Percentiles rank a stretch among this genome's conserved stretches.
phyloP scores from a whole-genome alignment of 2,113 vertebrate species.

The Caracal caracal region DNA sequence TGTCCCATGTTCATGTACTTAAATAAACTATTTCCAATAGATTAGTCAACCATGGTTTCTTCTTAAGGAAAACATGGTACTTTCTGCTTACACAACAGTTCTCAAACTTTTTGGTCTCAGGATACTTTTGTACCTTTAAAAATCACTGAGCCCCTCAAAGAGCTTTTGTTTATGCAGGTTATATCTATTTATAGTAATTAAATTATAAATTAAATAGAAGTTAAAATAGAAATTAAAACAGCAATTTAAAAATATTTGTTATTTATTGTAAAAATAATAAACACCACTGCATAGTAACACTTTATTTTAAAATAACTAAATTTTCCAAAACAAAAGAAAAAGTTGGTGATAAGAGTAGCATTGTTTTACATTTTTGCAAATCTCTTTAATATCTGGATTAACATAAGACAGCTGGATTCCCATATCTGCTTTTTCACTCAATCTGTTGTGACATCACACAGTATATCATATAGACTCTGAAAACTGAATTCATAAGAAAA shows the following conservation, averaged over 20 bases:
- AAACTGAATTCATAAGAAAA: neutral
- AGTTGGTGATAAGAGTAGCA: neutral
- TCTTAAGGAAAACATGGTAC: neutral
- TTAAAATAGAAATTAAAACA: slow-evolving; percentile 39
- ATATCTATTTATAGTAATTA: neutral
- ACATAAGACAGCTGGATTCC: slow-evolving; percentile 3
- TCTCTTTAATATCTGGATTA: neutral
- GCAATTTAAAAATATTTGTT: neutral
- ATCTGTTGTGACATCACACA: neutral
- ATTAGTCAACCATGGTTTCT: neutral
- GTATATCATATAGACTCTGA: neutral
- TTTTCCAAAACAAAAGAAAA: slow-evolving; percentile 24
- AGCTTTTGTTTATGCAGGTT: neutral
- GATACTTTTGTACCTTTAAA: neutral
- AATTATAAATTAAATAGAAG: too few relatives aligned
- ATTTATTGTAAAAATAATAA: slow-evolving; percentile 33
- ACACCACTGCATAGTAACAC: neutral
- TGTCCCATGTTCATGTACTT: neutral
- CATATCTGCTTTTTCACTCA: neutral
- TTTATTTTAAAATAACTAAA: neutral
- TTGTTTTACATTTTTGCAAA: slow-evolving; percentile 25
- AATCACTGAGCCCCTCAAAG: neutral
- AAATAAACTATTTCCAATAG: neutral
- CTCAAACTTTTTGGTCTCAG: neutral
- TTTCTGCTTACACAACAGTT: neutral